phyloP scores from a whole-genome alignment of 2,888 invertebrate species.

The Rotaria macrura region DNA sequence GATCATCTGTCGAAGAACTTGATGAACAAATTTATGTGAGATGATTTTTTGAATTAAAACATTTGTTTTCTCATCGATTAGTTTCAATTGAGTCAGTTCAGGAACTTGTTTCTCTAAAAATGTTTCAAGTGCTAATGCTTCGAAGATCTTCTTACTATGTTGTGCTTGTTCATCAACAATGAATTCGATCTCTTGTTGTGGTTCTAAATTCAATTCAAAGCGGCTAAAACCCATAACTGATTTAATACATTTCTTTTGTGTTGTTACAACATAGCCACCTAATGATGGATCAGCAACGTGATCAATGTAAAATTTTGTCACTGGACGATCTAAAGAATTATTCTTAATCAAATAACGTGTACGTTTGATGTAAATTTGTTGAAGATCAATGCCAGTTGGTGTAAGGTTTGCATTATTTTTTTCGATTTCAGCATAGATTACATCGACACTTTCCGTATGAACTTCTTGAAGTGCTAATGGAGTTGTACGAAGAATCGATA shows the following conservation, averaged over 20 bases:
- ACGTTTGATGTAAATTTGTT: background rate
- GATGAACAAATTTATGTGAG: background rate
- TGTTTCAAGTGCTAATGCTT: background rate
- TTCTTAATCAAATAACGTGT: slow-evolving; percentile 7
- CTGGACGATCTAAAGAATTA: background rate
- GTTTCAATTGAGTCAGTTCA: background rate
- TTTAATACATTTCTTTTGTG: slow-evolving; percentile 4
- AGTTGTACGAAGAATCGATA: background rate
- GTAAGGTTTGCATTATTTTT: background rate
- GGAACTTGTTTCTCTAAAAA: background rate
- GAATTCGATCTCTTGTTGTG: slow-evolving; percentile 6
- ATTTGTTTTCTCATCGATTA: background rate
- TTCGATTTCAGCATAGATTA: background rate
- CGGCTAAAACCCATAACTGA: background rate
- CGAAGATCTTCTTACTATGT: background rate
- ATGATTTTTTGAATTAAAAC: background rate
- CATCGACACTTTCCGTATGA: background rate
- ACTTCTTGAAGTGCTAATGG: background rate
- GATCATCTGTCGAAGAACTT: background rate
- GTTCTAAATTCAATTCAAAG: background rate
- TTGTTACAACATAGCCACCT: background rate
- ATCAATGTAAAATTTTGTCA: background rate
- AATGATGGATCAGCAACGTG: background rate
- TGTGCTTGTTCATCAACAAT: slow-evolving; percentile 6
- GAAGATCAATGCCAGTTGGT: background rate